Evolutionary conservation across 2,888 invertebrate species (phyloP).

Genomic region (Timema cristinae): DNA sequence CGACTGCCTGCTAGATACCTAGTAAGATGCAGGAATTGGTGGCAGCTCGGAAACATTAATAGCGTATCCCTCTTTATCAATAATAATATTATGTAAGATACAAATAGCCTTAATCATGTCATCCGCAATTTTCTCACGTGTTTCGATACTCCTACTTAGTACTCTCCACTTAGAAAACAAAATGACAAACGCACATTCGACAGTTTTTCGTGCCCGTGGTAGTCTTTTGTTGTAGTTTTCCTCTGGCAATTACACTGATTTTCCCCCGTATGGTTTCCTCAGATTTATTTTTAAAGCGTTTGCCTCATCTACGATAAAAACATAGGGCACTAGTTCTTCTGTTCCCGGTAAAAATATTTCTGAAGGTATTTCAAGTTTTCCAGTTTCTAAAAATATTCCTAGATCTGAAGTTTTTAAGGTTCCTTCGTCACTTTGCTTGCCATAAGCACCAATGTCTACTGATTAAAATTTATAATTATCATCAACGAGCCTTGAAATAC

Average conservation of each 20-base stretch:
- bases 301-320: slow-evolving; percentile 23
- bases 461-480: not conserved
- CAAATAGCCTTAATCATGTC: slow-evolving; percentile 25
- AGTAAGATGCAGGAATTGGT: not conserved
- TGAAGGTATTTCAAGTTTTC: not conserved
- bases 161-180: slow-evolving; percentile 26
- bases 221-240: slow-evolving; percentile 20
- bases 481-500: not conserved
- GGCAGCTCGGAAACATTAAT: too few species aligned
- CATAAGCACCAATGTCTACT: not conserved
- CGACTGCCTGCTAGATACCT: too few species aligned
- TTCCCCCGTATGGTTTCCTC: not conserved
- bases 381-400: not conserved
- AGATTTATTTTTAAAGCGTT: slow-evolving; percentile 17
- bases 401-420: not conserved
- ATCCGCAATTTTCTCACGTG: slow-evolving; percentile 21
- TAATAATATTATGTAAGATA: slow-evolving; percentile 28
- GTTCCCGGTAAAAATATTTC: not conserved
- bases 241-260: slow-evolving; percentile 3
- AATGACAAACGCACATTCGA: slow-evolving; percentile 25
- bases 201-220: slow-evolving; percentile 20
- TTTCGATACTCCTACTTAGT: slow-evolving; percentile 23
- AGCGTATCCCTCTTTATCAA: slow-evolving; percentile 21
- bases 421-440: too few species aligned
- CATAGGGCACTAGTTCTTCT: slow-evolving; percentile 6